Base-by-base conservation (phyloP, 2,797 vertebrate genomes). In the Nyctalus aviator region DNA sequence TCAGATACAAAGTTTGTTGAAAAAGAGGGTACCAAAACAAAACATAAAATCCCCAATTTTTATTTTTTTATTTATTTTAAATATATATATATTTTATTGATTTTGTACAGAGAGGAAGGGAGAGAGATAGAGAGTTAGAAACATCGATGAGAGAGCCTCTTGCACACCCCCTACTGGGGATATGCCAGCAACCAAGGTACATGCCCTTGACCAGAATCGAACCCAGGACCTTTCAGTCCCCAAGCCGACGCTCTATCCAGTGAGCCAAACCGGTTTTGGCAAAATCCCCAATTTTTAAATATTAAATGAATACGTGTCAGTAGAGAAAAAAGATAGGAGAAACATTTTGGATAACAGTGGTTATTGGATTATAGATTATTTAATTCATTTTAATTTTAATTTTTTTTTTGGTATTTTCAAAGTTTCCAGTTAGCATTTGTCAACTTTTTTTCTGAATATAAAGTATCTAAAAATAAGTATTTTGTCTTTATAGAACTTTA, bases 401-500 rank as follows among this genome's bases (percentile, higher is more conserved):
- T 62, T 68, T 79, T 27, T 91, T 81, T 91, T 76, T n/a, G n/a
- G 0, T 87, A 82, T 82, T 95, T 92, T 90, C 50, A 68, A 7
- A 48, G n/a, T 78, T 93, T 84, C 66, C 18, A 75, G 14, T 82
- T 96, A 85, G 8, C 17, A 77, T 92, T 94, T 57, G 30, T 83
- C 91, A 89, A 41, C 23, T 85, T 88, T 88, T 88, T 91, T 82
- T 57, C 37, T 75, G 35, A 93, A 66, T 90, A 78, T 55, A 18
- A 55, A 90, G 13, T 81, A 85, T 44, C 93, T 30, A 15, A 75
- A 90, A 90, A 90, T 81, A 95, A 93, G 8, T 76, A 37, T 55
- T 75, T 84, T 90, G 10, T 88, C 18, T 95, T 72, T 91, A 55
- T 69, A 93, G 69, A 89, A 83, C 30, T 91, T 93, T 91, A 79